These are phyloP conservation scores for Oceanodroma tethys DNA, from an alignment of 2,113 vertebrate genomes.

Conservation along the genomic window DNA sequence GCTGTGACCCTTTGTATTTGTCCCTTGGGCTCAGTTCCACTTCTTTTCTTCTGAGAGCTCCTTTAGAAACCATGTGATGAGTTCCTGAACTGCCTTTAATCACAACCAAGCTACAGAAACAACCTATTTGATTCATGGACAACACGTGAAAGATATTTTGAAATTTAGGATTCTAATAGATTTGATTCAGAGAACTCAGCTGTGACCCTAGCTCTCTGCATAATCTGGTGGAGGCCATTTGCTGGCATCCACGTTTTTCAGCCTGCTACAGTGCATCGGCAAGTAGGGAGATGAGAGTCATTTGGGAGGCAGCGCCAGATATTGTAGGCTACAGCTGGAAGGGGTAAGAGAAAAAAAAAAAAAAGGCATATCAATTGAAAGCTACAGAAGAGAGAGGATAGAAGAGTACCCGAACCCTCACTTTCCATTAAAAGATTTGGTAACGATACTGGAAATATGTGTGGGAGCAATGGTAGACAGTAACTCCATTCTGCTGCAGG, in stretches of 20 bases:
- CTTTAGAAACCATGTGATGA: background rate
- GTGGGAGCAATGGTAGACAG: background rate
- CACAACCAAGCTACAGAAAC: background rate
- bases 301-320: background rate
- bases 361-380: background rate
- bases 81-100: background rate
- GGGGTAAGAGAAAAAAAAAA: background rate
- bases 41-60: background rate
- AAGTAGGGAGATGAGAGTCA: background rate
- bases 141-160: background rate
- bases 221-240: background rate
- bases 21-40: background rate
- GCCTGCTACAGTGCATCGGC: background rate
- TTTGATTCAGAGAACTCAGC: background rate
- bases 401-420: rapidly evolving
- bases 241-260: background rate
- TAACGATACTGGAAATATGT: background rate
- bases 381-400: background rate
- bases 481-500: background rate
- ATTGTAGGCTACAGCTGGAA: background rate
- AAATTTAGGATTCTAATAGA: background rate
- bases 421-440: background rate
- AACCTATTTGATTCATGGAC: background rate
- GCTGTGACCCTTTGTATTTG: background rate
- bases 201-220: background rate